A percentile compares a stretch with the other conserved stretches of the same genome.
phyloP scores from a whole-genome alignment of 2,888 invertebrate species.

The Mimumesa dahlbomi region DNA sequence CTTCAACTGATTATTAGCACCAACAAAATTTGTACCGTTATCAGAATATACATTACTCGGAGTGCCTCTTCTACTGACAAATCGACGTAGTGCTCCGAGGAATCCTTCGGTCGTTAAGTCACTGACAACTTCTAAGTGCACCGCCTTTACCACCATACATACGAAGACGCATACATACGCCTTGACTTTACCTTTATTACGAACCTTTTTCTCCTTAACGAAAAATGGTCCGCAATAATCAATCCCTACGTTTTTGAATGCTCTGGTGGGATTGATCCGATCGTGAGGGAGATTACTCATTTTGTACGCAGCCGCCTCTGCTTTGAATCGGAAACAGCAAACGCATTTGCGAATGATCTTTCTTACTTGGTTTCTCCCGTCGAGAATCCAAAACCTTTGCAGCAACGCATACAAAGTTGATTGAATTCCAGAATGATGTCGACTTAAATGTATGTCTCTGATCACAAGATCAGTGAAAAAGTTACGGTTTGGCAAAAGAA shows the following conservation, averaged over 20 bases:
- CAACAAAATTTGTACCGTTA: constrained; percentile 73
- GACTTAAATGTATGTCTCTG: neutral
- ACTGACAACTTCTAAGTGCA: constrained; percentile 2
- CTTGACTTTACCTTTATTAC: constrained; percentile 6
- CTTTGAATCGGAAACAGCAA: neutral
- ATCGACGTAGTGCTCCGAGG: constrained; percentile 66
- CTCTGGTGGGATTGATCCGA: neutral
- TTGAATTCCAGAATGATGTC: neutral
- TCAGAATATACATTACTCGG: constrained; percentile 67
- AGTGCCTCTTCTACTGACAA: constrained; percentile 66
- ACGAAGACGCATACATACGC: constrained; percentile 13
- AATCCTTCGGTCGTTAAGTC: constrained; percentile 54
- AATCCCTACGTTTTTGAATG: neutral
- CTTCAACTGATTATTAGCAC: constrained; percentile 51
- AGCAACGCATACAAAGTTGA: neutral
- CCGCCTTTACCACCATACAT: constrained; percentile 3
- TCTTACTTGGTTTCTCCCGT: neutral
- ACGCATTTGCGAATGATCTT: neutral
- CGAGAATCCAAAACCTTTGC: neutral
- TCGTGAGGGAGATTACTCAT: constrained; percentile 1
- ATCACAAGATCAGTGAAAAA: neutral
- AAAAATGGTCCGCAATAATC: constrained; percentile 11
- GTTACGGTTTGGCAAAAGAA: neutral
- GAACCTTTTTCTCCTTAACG: constrained; percentile 3
- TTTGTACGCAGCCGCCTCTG: neutral